Percentiles rank a stretch among this genome's conserved stretches.
Conservation (phyloP, 1,140 invertebrate species). For the Melitaea cinxia region DNA sequence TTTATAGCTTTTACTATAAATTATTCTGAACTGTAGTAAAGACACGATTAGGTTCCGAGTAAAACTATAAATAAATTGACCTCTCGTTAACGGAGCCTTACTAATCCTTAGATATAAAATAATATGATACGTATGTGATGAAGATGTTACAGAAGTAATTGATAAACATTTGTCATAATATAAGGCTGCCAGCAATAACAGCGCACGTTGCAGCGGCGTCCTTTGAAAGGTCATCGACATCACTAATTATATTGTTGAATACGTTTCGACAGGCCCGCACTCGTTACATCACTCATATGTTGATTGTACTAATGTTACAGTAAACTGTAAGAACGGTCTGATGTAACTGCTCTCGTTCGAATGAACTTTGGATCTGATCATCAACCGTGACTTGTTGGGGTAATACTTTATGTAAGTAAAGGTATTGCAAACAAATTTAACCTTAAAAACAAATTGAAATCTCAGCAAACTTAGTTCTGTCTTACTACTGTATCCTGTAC, state of each 20-base stretch:
- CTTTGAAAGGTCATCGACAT: slow-evolving; percentile 28
- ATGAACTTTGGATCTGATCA: no score
- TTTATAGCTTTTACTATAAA: neutral
- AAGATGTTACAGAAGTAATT: slow-evolving; percentile 7
- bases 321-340: no score
- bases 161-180: neutral
- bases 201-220: slow-evolving; percentile 15
- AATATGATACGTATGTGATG: no score
- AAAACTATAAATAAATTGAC: neutral
- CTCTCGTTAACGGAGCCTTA: slow-evolving; percentile 1
- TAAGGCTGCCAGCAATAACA: slow-evolving; percentile 19
- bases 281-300: slow-evolving; percentile 30
- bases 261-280: slow-evolving; percentile 5
- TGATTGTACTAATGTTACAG: neutral
- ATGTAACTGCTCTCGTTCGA: no score
- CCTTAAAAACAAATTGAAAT: no score
- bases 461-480: no score
- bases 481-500: no score
- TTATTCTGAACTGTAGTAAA: neutral
- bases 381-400: no score
- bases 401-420: no score
- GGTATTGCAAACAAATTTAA: no score
- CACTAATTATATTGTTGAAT: slow-evolving; percentile 30
- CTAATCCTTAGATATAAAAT: neutral
- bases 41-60: neutral